phyloP scores from a whole-genome alignment of 2,888 invertebrate genomes.

The Aporophyla lueneburgensis region DNA sequence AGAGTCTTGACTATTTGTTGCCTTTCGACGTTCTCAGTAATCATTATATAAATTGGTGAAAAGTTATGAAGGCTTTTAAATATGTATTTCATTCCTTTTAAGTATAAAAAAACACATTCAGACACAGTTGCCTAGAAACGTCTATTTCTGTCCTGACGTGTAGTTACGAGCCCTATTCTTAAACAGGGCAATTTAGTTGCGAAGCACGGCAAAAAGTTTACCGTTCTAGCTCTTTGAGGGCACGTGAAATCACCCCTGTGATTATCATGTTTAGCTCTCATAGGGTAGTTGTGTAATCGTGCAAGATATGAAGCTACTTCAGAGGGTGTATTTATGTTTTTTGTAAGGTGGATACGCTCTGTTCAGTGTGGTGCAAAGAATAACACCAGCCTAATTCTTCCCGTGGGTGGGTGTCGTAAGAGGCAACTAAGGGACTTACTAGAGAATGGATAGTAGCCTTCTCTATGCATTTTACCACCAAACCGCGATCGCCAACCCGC shows the following conservation, averaged over 20 bases:
- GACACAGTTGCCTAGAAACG: no score
- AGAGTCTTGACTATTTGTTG: no score
- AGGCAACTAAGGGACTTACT: no score
- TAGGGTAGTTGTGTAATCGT: conserved; percentile 12
- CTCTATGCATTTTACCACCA: no score
- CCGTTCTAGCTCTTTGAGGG: conserved; percentile 47
- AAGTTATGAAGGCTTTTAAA: neutral
- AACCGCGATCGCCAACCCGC: no score
- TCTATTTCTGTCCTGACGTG: neutral
- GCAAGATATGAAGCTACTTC: neutral
- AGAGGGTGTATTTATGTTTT: neutral
- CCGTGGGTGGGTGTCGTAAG: no score
- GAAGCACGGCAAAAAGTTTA: conserved; percentile 38
- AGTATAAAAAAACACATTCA: neutral
- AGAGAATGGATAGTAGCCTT: no score
- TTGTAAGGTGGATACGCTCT: no score
- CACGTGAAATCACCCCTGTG: conserved; percentile 40
- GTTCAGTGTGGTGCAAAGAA: no score
- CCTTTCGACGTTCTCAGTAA: no score
- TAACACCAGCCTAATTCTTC: no score
- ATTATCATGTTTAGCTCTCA: conserved; percentile 19
- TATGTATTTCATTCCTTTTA: neutral
- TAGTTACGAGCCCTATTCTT: conserved; percentile 26
- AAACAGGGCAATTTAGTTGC: conserved; percentile 34
- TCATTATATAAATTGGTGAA: neutral